Conservation (phyloP, 2,113 vertebrate species). For the Pseudorectes ferrugineus region DNA sequence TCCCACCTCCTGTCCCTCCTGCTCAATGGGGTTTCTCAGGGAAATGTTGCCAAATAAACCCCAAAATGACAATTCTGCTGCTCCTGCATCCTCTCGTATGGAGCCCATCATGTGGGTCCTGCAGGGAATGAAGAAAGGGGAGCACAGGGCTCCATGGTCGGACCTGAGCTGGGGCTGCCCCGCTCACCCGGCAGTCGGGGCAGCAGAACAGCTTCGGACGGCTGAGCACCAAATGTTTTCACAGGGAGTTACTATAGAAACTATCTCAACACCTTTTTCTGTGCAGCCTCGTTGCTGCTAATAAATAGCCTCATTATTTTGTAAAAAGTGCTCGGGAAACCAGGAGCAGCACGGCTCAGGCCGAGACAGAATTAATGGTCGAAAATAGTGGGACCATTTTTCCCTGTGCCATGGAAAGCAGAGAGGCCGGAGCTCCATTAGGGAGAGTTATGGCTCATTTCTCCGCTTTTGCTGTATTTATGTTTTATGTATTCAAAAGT, state of each 20-base stretch:
- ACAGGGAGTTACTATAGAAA: conserved; percentile 69
- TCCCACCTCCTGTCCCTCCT: not conserved
- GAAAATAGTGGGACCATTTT: conserved; percentile 49
- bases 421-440: conserved; percentile 34
- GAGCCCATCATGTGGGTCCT: too few relatives aligned
- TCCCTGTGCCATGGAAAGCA: conserved; percentile 24
- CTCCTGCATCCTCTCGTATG: rapidly evolving
- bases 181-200: rapidly evolving
- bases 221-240: not conserved
- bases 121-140: not conserved
- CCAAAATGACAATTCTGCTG: not conserved
- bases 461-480: conserved; percentile 54
- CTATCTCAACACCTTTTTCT: conserved; percentile 15
- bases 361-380: conserved; percentile 62
- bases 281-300: conserved; percentile 51
- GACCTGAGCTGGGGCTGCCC: not conserved
- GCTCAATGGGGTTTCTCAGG: rapidly evolving
- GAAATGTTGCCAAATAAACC: not conserved
- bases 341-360: conserved; percentile 34
- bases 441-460: conserved; percentile 67
- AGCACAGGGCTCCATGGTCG: rapidly evolving
- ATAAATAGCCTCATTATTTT: conserved; percentile 76
- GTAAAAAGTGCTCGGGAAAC: conserved; percentile 64
- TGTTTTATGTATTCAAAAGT: conserved; percentile 60
- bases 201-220: not conserved